Base-by-base conservation (phyloP, 37 sponge, comb jelly and placozoan species). In the Aplysina aerophoba region DNA sequence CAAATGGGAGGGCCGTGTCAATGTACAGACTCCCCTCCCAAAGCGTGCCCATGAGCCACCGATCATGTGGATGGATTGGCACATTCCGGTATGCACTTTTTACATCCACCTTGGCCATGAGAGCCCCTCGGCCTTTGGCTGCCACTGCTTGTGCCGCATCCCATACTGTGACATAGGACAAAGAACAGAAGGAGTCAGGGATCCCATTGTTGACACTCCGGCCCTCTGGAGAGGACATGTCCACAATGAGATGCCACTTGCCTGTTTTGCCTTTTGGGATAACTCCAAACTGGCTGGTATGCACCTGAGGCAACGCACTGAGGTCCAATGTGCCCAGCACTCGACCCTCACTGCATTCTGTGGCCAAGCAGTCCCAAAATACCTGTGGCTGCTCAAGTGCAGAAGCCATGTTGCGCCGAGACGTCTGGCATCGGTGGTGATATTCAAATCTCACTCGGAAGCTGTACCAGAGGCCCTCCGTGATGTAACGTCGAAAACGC, bases 381-480 rank as follows among this genome's bases (percentile, higher is more conserved):
- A 72, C 74, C 60, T 72, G 57, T 1, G 85, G 74, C 0, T 37
- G 74, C 33, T 71, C 59, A 0, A 13, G 27, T 12, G 60, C 60
- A 11, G 85, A 84, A 0, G 37, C 22, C 74, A 58, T 57, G 30
- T 84, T 84, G 0, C 50, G 21, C 0, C 20, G 11, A 0, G 66
- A 40, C 39, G 1, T 21, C 21, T 40, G 22, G 36, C 71, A 55
- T 0, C 17, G 21, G 53, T 15, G 54, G 8, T 31, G 0, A 40
- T 33, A 19, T 1, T 73, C 38, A 59, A 44, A 73, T 31, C 85
- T 74, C 0, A 84, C 21, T 27, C 74, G 50, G 25, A 85, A 73
- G n/a, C 85, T 75, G 15, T 73, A 73, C 37, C 85, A 31, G 24
- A 85, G 30, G 20, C 85, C 85, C 33, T 28, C 35, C 36, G 41